Conservation (phyloP, 2,113 vertebrate species). For the Calidris pygmaea region DNA sequence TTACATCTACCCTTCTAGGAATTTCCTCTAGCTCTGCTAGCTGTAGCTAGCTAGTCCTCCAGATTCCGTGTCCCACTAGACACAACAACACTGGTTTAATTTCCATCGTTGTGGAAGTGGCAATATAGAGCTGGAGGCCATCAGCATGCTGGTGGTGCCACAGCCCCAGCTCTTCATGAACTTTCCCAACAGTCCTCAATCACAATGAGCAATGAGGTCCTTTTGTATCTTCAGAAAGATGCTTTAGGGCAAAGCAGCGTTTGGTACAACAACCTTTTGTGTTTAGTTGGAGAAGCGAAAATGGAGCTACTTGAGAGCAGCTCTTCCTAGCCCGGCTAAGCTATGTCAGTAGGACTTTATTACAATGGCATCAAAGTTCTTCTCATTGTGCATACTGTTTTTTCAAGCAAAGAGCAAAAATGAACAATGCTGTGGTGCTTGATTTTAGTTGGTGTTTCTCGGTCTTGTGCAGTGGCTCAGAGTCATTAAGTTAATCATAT, state of each 20-base stretch:
- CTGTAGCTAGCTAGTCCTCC: not conserved
- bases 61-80: not conserved
- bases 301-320: not conserved
- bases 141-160: not conserved
- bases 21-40: not conserved
- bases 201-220: not conserved
- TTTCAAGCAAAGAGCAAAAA: not conserved
- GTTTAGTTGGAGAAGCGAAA: not conserved
- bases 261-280: not conserved
- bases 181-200: not conserved
- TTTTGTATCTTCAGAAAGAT: not conserved
- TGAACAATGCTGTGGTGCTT: not conserved
- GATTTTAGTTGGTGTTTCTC: not conserved
- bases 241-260: not conserved
- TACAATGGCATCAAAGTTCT: not conserved
- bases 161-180: not conserved
- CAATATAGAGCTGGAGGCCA: not conserved
- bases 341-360: not conserved
- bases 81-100: not conserved
- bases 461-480: not conserved
- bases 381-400: not conserved
- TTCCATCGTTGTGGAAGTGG: not conserved
- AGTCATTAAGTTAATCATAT: not conserved
- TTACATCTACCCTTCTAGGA: not conserved
- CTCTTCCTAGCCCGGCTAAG: not conserved